phyloP scores from a whole-genome alignment of 37 sponge, comb jelly and placozoan species.

The Spongilla lacustris region DNA sequence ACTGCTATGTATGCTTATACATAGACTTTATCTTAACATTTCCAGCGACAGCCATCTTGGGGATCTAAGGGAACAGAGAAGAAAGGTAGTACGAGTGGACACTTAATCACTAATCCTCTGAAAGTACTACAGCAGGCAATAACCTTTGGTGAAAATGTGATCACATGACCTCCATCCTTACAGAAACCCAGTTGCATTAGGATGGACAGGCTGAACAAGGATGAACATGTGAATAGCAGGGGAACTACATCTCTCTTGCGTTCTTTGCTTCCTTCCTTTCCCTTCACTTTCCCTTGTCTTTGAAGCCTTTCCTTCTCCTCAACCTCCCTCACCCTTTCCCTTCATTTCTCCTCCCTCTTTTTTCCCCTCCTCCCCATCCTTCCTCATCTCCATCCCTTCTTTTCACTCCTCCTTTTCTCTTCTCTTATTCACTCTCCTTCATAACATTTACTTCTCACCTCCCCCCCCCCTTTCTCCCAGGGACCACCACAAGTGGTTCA shows the following conservation, averaged over 20 bases:
- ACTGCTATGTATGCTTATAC: too few relatives aligned
- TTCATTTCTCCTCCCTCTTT: neutral
- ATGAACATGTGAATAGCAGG: neutral
- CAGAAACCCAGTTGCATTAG: conserved; percentile 42
- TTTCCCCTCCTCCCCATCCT: neutral
- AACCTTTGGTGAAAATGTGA: neutral
- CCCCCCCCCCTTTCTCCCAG: neutral
- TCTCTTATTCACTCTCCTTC: neutral
- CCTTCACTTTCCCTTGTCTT: neutral
- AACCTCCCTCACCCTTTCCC: neutral
- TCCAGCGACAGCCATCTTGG: neutral
- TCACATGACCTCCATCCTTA: neutral
- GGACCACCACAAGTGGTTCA: neutral
- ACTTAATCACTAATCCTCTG: conserved; percentile 21
- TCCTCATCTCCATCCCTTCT: neutral
- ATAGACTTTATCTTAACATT: neutral
- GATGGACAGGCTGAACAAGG: conserved; percentile 19
- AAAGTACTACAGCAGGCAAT: conserved; percentile 24
- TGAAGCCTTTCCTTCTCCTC: neutral
- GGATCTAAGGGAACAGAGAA: neutral
- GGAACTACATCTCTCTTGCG: too few relatives aligned
- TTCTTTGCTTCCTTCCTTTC: neutral
- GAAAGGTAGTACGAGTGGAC: neutral
- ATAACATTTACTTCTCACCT: too few relatives aligned
- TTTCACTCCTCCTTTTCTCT: neutral